Percentiles rank a stretch among this genome's conserved stretches.
Conservation (phyloP, 2,113 vertebrate genomes). For the Ascaphus truei region DNA sequence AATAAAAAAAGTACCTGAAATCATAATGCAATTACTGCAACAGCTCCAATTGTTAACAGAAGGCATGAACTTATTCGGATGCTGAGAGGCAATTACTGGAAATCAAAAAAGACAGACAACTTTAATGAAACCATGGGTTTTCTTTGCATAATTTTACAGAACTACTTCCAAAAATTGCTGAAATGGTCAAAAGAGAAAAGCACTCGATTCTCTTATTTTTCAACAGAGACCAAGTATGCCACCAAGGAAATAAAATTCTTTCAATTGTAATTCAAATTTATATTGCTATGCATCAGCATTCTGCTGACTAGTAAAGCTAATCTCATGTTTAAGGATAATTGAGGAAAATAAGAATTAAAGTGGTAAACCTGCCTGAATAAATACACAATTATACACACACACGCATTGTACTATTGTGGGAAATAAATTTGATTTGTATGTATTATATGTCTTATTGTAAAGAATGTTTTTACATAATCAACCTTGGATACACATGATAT, state of each 20-base stretch:
- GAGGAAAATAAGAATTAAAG: background rate
- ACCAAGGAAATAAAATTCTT: background rate
- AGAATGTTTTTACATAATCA: no score
- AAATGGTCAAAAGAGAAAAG: background rate
- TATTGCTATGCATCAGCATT: background rate
- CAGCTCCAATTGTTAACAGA: background rate
- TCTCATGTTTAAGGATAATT: background rate
- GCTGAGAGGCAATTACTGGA: background rate
- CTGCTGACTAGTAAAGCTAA: background rate
- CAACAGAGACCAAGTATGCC: background rate
- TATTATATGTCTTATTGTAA: no score
- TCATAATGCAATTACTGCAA: constrained; percentile 4
- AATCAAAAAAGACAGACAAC: background rate
- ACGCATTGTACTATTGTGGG: no score
- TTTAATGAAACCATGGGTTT: background rate
- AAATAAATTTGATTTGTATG: no score
- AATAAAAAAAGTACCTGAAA: background rate
- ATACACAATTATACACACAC: no score
- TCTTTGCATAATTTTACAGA: constrained; percentile 1
- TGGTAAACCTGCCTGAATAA: no score
- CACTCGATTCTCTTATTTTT: background rate
- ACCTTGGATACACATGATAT: no score
- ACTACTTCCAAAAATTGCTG: background rate
- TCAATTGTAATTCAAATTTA: background rate
- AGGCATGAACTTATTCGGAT: background rate